Base-by-base conservation (phyloP, 2,113 vertebrate genomes). In the Cnemophilus loriae region DNA sequence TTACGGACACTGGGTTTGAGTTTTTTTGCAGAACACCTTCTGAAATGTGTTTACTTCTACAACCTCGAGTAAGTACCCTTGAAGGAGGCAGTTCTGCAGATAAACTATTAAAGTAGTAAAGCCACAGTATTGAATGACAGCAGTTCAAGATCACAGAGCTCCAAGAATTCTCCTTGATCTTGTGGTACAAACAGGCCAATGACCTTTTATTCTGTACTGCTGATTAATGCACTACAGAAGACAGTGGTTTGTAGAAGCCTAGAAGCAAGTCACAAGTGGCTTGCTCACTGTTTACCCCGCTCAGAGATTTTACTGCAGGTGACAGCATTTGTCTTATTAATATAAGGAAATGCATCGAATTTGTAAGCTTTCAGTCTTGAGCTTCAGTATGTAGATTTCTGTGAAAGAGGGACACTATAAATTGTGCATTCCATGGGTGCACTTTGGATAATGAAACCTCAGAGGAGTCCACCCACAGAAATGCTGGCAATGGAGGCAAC, bases 261-360 rank as follows among this genome's bases (percentile, higher is more conserved):
- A 76, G 71, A 69, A 94, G 79, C 63, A 90, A 83, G 50, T 74
- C 88, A 78, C 60, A 94, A 67, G 57, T 16, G 74, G 33, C 49
- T 81, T 87, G 63, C 47, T 84, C 69, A 49, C 49, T 18, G 12
- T 44, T 77, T 70, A 78, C 42, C 8, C 33, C 0, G 0, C 27
- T 78, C 78, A 42, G 26, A 87, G 19, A 35, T 78, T 93, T 84
- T 70, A 71, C 35, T 60, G 84, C 52, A 87, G 42, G 85, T 35
- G 44, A 90, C 24, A 87, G 55, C 59, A 67, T 39, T 59, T 89
- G 16, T 30, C 47, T 61, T 84, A 19, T 16, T 67, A 28, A 28
- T 7, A 49, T 5, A 87, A 64, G 26, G 20, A 63, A 94, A 87
- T 0, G 1, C 11, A 84, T 24, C n/a, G 67, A 37, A 91, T 84